Percentiles rank a stretch among this genome's conserved stretches.
Conservation (phyloP, 2,797 vertebrate genomes). For the Hydrophis major region DNA sequence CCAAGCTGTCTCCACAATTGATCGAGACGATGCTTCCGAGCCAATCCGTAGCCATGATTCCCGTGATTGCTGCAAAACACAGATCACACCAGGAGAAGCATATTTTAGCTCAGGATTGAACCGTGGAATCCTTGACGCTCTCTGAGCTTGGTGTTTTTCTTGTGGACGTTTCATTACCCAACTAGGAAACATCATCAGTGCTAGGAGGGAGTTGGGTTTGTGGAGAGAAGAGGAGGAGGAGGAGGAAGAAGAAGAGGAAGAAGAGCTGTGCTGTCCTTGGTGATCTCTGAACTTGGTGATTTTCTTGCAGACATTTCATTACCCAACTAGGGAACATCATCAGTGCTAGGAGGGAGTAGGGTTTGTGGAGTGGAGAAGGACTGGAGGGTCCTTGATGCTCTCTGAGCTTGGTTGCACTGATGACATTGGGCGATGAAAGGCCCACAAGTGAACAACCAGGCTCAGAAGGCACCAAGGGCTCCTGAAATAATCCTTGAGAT, state of each 20-base stretch:
- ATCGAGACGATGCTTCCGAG: constrained; percentile 95
- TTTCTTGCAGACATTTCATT: no score
- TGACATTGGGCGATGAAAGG: neutral
- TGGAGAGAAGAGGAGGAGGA: no score
- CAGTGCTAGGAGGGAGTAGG: no score
- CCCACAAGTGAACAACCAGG: neutral
- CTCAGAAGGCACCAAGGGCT: neutral
- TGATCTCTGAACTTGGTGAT: no score
- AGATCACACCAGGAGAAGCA: no score
- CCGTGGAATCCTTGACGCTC: neutral
- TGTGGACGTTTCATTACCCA: neutral
- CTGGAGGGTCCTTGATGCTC: no score
- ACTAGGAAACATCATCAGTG: no score
- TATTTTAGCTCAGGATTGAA: neutral
- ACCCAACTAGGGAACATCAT: no score
- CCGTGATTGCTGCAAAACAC: constrained; percentile 14
- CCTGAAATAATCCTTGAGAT: neutral
- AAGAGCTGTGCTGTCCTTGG: no score
- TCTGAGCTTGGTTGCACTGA: neutral
- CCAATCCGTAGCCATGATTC: constrained; percentile 90
- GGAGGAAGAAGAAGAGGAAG: no score
- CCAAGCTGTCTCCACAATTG: constrained; percentile 91
- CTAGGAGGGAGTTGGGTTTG: no score
- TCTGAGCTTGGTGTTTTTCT: neutral
- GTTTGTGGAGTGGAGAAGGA: no score